phyloP scores from a whole-genome alignment of 2,888 invertebrate species.

The Orthonychiurus folsomi region DNA sequence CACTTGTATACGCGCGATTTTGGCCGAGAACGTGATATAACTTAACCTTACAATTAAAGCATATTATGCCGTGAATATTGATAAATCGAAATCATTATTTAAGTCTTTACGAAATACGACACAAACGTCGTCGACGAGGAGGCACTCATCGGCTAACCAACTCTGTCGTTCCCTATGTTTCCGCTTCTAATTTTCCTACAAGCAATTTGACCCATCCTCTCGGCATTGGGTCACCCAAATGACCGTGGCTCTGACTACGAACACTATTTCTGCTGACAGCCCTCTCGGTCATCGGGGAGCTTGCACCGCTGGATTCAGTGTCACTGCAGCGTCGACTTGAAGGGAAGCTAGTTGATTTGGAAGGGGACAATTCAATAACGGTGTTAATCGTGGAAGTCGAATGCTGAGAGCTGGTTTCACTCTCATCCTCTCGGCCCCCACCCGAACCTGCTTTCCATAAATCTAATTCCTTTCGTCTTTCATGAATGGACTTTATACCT shows the following conservation, averaged over 20 bases:
- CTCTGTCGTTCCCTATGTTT: conserved; percentile 14
- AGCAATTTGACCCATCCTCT: conserved; percentile 66
- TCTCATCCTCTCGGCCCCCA: conserved; percentile 41
- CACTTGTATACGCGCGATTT: conserved; percentile 17
- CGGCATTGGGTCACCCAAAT: conserved; percentile 37
- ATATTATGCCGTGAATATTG: not conserved
- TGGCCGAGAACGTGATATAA: conserved; percentile 11
- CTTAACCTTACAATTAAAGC: conserved; percentile 7
- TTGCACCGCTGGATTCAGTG: conserved; percentile 33
- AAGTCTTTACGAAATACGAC: not conserved
- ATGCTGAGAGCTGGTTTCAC: conserved; percentile 45
- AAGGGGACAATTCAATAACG: conserved; percentile 43
- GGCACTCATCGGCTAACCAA: conserved; percentile 7
- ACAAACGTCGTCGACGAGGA: not conserved
- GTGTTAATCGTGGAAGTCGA: conserved; percentile 44
- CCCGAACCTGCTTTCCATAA: conserved; percentile 40
- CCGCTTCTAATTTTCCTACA: conserved; percentile 58
- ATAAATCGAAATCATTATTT: not conserved
- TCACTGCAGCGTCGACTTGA: conserved; percentile 37
- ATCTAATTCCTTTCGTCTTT: conserved; percentile 43
- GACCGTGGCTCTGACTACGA: conserved; percentile 19
- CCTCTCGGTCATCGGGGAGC: conserved; percentile 37
- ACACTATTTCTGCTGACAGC: conserved; percentile 33
- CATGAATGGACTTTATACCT: conserved; percentile 43
- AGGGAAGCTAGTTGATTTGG: conserved; percentile 34